These are phyloP conservation scores for Heteromyza rotundicornis DNA, from an alignment of 2,888 invertebrate genomes.

Conservation along the genomic window DNA sequence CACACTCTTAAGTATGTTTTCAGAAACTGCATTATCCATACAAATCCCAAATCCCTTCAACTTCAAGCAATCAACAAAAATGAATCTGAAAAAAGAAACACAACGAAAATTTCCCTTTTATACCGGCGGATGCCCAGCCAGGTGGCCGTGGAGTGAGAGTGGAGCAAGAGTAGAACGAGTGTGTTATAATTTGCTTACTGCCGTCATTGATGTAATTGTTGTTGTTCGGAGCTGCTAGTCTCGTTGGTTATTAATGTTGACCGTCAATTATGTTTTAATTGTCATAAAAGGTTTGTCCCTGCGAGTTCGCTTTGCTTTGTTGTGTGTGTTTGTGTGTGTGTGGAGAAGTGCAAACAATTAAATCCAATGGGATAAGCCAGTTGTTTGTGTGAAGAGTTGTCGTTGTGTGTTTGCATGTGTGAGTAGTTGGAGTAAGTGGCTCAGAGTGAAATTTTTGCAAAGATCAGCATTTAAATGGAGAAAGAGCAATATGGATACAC, in stretches of 20 bases:
- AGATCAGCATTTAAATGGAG: not conserved
- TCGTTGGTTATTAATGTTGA: slow-evolving; percentile 55
- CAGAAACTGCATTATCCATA: too few relatives aligned
- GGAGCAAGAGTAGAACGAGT: too few relatives aligned
- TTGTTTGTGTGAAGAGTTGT: not conserved
- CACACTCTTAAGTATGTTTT: too few relatives aligned
- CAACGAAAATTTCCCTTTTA: too few relatives aligned
- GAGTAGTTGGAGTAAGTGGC: not conserved
- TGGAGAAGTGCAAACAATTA: slow-evolving; percentile 40
- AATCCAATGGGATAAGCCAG: slow-evolving; percentile 48
- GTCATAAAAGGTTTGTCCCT: slow-evolving; percentile 59
- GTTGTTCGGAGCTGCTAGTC: too few relatives aligned
- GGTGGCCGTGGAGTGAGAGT: too few relatives aligned
- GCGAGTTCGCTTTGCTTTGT: not conserved
- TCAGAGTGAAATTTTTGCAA: not conserved
- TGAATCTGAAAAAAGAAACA: too few relatives aligned
- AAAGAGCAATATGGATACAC: not conserved
- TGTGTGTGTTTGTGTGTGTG: slow-evolving; percentile 19
- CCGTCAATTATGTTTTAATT: slow-evolving; percentile 64
- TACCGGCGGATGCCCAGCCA: too few relatives aligned
- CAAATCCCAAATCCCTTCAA: too few relatives aligned
- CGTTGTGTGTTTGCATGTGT: not conserved
- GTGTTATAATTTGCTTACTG: too few relatives aligned
- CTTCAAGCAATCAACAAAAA: too few relatives aligned
- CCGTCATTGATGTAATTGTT: too few relatives aligned